Evolutionary conservation across 2,113 vertebrate genomes (phyloP).

Genomic region (Albula glossodonta): DNA sequence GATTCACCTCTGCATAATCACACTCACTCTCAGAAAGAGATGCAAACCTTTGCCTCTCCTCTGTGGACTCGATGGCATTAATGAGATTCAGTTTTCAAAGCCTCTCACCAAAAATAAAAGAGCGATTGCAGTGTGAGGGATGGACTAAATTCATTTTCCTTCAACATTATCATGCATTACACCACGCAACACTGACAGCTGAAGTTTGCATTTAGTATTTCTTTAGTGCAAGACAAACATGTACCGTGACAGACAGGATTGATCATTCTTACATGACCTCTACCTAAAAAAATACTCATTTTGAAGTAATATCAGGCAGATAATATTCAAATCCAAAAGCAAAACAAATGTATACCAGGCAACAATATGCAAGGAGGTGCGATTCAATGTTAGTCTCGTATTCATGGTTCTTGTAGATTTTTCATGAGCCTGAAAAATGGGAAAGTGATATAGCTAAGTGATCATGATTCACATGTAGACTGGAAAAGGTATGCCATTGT

Average conservation of each 20-base stretch:
- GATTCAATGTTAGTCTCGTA: neutral
- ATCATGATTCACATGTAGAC: neutral
- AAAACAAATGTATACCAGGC: neutral
- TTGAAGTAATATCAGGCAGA: neutral
- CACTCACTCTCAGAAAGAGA: neutral
- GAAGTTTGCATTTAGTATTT: neutral
- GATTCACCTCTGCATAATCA: slow-evolving; percentile 8
- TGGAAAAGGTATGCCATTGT: neutral
- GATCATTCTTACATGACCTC: neutral
- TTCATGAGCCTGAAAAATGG: neutral
- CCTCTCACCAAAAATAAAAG: neutral
- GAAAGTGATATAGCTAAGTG: neutral
- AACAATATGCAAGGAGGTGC: neutral
- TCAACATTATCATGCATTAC: neutral
- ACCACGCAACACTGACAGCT: neutral
- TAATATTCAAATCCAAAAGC: neutral
- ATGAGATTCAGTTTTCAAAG: neutral
- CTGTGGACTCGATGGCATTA: neutral
- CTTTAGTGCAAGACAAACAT: neutral
- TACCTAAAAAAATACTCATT: neutral
- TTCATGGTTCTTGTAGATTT: slow-evolving; percentile 3
- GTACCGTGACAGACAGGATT: neutral
- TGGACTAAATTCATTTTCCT: neutral
- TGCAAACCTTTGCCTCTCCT: neutral
- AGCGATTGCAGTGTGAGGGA: neutral